These are phyloP conservation scores for Pseudanteris insignis DNA, from an alignment of 2,888 invertebrate genomes.

Conservation along the genomic window DNA sequence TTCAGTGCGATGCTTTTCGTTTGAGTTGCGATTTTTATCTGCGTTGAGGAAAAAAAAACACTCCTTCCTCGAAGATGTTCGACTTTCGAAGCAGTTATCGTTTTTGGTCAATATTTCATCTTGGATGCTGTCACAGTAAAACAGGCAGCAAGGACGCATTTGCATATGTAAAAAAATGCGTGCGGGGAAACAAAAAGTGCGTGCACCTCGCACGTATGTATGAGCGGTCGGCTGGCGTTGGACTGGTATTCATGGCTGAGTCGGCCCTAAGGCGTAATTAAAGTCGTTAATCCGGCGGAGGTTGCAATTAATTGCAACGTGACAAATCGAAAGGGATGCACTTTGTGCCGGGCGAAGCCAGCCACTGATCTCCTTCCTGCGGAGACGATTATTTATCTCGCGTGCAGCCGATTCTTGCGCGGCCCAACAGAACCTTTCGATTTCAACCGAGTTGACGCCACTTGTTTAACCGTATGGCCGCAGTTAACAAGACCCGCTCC, in stretches of 20 bases:
- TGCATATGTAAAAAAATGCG: constrained; percentile 38
- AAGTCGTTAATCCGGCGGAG: constrained; percentile 54
- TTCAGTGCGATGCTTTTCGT: constrained; percentile 18
- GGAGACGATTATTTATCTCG: constrained; percentile 46
- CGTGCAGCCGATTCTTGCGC: constrained; percentile 42
- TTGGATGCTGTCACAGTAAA: constrained; percentile 42
- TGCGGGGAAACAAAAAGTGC: constrained; percentile 32
- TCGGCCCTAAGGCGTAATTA: constrained; percentile 48
- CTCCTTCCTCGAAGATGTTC: constrained; percentile 34
- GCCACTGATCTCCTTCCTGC: constrained; percentile 44
- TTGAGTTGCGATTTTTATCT: constrained; percentile 43
- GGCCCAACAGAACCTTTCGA: constrained; percentile 30
- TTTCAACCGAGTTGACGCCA: constrained; percentile 26
- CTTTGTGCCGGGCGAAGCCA: constrained; percentile 38
- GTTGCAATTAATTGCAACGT: constrained; percentile 57
- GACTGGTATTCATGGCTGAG: constrained; percentile 34
- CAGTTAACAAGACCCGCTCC: constrained; percentile 32
- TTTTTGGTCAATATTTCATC: constrained; percentile 43
- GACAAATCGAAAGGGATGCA: constrained; percentile 52
- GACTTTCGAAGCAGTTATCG: constrained; percentile 38
- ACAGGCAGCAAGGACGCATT: constrained; percentile 44
- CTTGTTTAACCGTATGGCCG: constrained; percentile 37
- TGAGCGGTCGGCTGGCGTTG: constrained; percentile 12
- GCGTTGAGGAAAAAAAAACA: constrained; percentile 36
- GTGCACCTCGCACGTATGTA: no score